These are phyloP conservation scores for Littorina saxatilis DNA, from an alignment of 1,140 invertebrate species.

Conservation along the genomic window DNA sequence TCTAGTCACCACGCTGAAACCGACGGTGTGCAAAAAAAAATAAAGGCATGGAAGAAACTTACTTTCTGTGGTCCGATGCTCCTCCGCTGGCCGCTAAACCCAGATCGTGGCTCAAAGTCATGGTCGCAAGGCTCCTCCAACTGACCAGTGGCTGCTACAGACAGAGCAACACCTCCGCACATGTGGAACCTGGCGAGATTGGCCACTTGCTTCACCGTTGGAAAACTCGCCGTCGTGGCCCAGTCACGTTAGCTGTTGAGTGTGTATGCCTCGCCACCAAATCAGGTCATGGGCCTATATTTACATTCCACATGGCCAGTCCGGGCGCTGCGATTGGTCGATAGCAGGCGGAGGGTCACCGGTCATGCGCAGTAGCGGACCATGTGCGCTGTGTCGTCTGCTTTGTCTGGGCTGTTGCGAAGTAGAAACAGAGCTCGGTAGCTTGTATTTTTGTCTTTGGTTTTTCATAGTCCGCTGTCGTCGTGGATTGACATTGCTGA, in stretches of 20 bases:
- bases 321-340: constrained; percentile 10
- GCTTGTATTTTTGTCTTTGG: no score
- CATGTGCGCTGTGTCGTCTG: constrained; percentile 27
- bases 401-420: constrained; percentile 13
- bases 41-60: background rate
- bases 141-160: background rate
- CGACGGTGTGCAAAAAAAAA: no score
- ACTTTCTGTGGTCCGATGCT: constrained; percentile 11
- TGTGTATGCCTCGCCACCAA: background rate
- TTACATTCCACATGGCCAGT: constrained; percentile 8
- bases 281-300: constrained; percentile 27
- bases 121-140: background rate
- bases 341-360: background rate
- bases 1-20: no score
- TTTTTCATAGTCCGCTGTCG: no score
- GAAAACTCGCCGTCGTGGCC: background rate
- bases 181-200: background rate
- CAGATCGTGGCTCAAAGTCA: constrained; percentile 16
- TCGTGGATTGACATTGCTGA: no score
- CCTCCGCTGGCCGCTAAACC: background rate
- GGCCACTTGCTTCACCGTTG: background rate
- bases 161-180: background rate
- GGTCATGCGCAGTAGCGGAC: background rate
- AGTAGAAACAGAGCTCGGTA: background rate
- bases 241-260: background rate